phyloP scores from a whole-genome alignment of 2,888 invertebrate genomes.

The Saturnia pavonia region DNA sequence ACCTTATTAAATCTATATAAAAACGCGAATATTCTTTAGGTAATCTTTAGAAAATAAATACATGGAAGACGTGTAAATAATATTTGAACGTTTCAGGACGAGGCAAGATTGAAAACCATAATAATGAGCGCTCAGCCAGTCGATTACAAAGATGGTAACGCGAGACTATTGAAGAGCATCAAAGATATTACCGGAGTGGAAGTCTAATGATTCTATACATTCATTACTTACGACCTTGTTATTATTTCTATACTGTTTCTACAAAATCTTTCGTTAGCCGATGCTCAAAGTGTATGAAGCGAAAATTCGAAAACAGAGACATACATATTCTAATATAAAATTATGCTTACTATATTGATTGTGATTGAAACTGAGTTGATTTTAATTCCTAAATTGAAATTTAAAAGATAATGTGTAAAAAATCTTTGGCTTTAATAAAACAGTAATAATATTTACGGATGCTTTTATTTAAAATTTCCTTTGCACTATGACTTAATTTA shows the following conservation, averaged over 20 bases:
- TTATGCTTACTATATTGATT: background rate
- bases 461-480: background rate
- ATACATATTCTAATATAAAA: background rate
- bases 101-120: constrained; percentile 88
- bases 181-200: constrained; percentile 83
- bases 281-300: background rate
- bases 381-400: background rate
- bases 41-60: too few species aligned
- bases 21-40: too few species aligned
- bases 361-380: constrained; percentile 5
- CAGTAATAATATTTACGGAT: background rate
- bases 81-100: constrained; percentile 82
- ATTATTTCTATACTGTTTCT: background rate
- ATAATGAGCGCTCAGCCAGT: constrained; percentile 86
- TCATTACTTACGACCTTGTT: background rate
- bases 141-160: constrained; percentile 89
- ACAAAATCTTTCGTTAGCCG: background rate
- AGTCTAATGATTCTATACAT: constrained; percentile 45
- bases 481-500: background rate
- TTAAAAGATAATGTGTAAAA: constrained; percentile 11
- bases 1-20: too few species aligned
- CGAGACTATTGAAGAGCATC: constrained; percentile 86
- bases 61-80: background rate
- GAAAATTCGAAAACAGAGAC: background rate
- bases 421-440: constrained; percentile 6